phyloP scores from a whole-genome alignment of 2,113 vertebrate species.

The Phainopepla nitens region DNA sequence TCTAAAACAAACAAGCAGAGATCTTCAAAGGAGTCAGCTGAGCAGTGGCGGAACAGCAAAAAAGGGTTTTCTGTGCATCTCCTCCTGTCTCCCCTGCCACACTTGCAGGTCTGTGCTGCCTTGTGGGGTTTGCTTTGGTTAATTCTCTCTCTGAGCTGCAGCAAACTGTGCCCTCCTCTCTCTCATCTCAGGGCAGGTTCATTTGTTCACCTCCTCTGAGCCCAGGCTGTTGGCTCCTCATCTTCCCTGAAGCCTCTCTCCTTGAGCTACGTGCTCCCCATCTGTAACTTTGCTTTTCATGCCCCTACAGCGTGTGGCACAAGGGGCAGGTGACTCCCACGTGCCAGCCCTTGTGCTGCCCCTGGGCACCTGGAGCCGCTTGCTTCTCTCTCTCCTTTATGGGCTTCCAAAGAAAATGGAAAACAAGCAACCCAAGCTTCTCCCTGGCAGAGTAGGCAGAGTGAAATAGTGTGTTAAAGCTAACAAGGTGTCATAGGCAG shows the following conservation, averaged over 20 bases:
- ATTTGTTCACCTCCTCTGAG: background rate
- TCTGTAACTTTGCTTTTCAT: background rate
- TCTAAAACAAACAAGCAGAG: background rate
- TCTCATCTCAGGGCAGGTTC: background rate
- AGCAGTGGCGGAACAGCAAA: background rate
- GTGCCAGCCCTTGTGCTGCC: background rate
- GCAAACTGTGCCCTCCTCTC: background rate
- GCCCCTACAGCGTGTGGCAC: fast-evolving
- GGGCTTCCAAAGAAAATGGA: background rate
- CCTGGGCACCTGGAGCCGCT: fast-evolving
- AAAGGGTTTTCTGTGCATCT: background rate
- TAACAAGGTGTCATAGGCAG: background rate
- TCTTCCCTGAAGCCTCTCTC: background rate
- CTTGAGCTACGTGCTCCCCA: background rate
- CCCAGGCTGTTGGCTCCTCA: background rate
- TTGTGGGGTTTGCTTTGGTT: background rate
- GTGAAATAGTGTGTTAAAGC: background rate
- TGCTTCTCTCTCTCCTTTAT: background rate
- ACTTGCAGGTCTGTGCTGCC: background rate
- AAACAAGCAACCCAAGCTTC: background rate
- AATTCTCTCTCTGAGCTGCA: background rate
- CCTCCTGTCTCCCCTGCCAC: background rate
- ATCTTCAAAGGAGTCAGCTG: background rate
- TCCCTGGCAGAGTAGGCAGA: background rate
- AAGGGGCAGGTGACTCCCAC: background rate